Evolutionary conservation across 1,140 invertebrate species (phyloP).

Genomic region (Paralvinella palmiformis): DNA sequence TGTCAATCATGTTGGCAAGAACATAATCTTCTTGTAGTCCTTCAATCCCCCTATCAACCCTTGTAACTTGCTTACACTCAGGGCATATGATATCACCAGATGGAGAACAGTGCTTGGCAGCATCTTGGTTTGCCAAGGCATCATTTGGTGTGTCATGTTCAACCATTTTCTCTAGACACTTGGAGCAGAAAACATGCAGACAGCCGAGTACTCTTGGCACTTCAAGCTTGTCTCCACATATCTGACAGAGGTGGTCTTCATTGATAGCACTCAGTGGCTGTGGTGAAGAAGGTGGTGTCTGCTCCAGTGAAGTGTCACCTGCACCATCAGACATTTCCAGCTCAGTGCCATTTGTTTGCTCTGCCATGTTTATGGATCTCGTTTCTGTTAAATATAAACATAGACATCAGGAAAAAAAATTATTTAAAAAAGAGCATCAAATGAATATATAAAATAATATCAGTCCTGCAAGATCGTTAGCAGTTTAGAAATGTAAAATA

Average conservation of each 20-base stretch:
- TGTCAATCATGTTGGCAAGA: constrained; percentile 75
- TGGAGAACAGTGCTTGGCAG: not conserved
- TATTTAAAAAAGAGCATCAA: too few species aligned
- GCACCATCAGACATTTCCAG: too few species aligned
- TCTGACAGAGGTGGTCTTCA: constrained; percentile 28
- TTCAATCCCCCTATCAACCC: constrained; percentile 57
- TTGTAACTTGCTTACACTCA: constrained; percentile 76
- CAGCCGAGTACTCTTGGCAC: constrained; percentile 79
- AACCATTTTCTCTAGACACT: constrained; percentile 71
- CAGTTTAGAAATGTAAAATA: too few species aligned
- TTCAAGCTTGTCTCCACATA: constrained; percentile 63
- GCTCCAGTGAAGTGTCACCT: too few species aligned
- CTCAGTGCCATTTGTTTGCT: too few species aligned
- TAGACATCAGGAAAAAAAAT: too few species aligned
- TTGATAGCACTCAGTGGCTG: too few species aligned
- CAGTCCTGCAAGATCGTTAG: too few species aligned
- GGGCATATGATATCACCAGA: constrained; percentile 57
- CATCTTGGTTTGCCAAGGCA: constrained; percentile 39
- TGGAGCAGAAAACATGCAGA: constrained; percentile 86
- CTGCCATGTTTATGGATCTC: too few species aligned
- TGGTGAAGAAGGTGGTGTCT: too few species aligned
- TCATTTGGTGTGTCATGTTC: constrained; percentile 52
- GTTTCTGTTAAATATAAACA: too few species aligned
- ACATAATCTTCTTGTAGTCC: constrained; percentile 77
- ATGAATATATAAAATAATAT: too few species aligned